A percentile compares a stretch with the other conserved stretches of the same genome.
These are phyloP conservation scores for Passer domesticus DNA, from an alignment of 2,113 vertebrate genomes.

Conservation along the genomic window DNA sequence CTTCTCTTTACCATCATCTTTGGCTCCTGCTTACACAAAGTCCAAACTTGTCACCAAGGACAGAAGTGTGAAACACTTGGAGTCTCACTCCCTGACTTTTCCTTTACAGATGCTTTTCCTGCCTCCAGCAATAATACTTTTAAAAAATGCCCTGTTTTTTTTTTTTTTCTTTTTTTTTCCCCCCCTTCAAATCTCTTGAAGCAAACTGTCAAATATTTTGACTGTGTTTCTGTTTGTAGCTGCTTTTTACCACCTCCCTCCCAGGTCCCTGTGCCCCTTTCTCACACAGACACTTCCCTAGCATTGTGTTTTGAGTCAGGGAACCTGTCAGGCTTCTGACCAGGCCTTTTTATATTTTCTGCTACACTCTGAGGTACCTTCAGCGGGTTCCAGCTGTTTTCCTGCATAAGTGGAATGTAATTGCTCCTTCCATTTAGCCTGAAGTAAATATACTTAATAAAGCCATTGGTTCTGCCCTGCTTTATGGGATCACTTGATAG, in stretches of 20 bases:
- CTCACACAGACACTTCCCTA: neutral
- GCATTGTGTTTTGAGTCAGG: neutral
- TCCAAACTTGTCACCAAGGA: neutral
- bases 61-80: neutral
- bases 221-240: neutral
- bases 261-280: neutral
- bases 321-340: neutral
- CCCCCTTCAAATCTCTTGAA: neutral
- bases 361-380: neutral
- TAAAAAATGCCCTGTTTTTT: neutral
- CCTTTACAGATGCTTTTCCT: neutral
- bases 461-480: constrained; percentile 22
- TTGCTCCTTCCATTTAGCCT: constrained; percentile 28
- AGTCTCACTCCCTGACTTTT: neutral
- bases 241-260: neutral
- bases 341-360: neutral
- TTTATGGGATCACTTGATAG: neutral
- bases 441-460: constrained; percentile 39
- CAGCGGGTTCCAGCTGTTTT: constrained; percentile 10
- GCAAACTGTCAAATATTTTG: neutral
- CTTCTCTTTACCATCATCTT: neutral
- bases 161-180: neutral
- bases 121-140: neutral
- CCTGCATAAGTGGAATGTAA: neutral
- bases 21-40: neutral